Percentiles rank a stretch among this genome's conserved stretches.
These are phyloP conservation scores for Drosophila hamatofila DNA, from an alignment of 2,888 invertebrate genomes.

Conservation along the genomic window DNA sequence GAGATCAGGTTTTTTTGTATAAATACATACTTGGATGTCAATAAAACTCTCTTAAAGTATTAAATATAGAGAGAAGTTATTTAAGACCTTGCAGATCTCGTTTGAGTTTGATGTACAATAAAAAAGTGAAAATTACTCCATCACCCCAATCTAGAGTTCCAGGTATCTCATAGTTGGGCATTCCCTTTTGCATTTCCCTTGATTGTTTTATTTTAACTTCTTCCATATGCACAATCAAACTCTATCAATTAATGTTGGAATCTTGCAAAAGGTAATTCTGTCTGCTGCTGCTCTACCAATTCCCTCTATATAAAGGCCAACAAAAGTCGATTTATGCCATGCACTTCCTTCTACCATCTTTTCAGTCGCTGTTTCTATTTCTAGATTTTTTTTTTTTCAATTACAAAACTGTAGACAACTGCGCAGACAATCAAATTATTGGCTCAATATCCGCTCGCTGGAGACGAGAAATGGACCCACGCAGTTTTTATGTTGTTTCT, in stretches of 20 bases:
- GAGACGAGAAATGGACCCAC: slow-evolving; percentile 28
- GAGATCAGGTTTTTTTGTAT: no score
- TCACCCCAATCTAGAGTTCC: neutral
- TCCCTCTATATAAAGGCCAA: slow-evolving; percentile 10
- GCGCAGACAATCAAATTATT: slow-evolving; percentile 75
- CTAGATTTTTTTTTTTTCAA: slow-evolving; percentile 41
- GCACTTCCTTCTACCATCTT: slow-evolving; percentile 8
- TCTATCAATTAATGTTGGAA: neutral
- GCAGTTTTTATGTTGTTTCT: slow-evolving; percentile 11
- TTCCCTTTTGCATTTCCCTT: no score
- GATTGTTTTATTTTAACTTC: neutral
- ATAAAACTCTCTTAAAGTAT: no score
- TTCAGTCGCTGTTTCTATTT: slow-evolving; percentile 1
- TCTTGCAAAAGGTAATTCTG: neutral
- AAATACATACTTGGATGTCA: no score
- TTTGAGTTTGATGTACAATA: no score
- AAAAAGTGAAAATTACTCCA: no score
- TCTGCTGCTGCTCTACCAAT: neutral
- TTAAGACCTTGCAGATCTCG: no score
- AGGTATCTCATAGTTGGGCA: neutral
- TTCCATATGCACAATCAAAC: neutral
- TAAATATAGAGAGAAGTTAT: no score
- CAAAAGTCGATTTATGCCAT: slow-evolving; percentile 39
- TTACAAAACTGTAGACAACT: slow-evolving; percentile 32
- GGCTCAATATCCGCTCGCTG: slow-evolving; percentile 68